phyloP scores from a whole-genome alignment of 2,113 vertebrate species.

The Atherinomorus stipes region DNA sequence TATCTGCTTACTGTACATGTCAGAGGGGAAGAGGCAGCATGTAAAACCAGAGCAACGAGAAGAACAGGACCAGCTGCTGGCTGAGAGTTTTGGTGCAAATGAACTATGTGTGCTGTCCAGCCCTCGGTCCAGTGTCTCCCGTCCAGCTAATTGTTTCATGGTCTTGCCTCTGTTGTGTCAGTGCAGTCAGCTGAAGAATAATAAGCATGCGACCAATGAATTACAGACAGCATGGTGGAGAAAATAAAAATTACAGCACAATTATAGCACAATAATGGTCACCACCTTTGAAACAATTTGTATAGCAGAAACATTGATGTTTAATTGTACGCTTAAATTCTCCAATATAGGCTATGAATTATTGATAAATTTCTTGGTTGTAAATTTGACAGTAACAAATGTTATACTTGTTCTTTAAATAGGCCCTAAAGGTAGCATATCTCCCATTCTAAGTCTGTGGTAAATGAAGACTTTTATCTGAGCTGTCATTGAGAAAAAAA shows the following conservation, averaged over 20 bases:
- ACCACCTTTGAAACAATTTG: not conserved
- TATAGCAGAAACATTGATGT: not conserved
- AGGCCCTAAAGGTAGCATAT: not conserved
- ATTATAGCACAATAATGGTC: too few species aligned
- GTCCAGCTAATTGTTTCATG: not conserved
- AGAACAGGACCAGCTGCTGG: constrained; percentile 19
- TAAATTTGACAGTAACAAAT: not conserved
- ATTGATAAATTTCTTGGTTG: too few species aligned
- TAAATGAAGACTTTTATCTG: constrained; percentile 35
- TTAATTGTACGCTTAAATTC: not conserved
- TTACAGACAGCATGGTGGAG: not conserved
- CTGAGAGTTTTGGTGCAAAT: constrained; percentile 9
- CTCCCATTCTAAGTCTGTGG: not conserved
- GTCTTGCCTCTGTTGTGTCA: not conserved
- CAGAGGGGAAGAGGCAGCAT: not conserved
- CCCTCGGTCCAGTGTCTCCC: not conserved
- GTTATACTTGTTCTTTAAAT: too few species aligned
- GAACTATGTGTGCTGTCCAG: not conserved
- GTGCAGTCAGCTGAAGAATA: not conserved
- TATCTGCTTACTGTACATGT: not conserved
- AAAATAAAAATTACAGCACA: not conserved
- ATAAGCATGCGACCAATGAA: not conserved
- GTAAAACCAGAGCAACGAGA: constrained; percentile 4
- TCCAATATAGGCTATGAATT: not conserved
- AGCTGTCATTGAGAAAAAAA: constrained; percentile 40